phyloP scores from a whole-genome alignment of 2,113 vertebrate genomes.

The Tonatia bakeri region DNA sequence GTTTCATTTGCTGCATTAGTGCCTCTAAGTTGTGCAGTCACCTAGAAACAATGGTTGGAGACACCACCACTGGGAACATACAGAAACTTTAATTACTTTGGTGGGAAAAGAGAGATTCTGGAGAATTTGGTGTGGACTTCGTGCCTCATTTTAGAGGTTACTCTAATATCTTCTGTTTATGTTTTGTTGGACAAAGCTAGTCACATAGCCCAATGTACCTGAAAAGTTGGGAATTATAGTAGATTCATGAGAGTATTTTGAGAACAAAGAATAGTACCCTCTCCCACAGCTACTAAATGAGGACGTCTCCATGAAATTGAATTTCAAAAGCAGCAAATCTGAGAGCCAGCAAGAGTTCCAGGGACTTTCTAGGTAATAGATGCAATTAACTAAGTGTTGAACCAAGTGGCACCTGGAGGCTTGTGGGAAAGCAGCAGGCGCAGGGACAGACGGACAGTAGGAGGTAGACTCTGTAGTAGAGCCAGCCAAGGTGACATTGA shows the following conservation, averaged over 20 bases:
- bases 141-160: neutral
- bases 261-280: neutral
- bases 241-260: neutral
- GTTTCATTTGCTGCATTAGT: neutral
- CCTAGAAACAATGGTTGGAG: neutral
- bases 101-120: neutral
- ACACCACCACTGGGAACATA: neutral
- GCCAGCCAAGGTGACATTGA: neutral
- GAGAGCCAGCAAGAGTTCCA: neutral
- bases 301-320: neutral
- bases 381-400: neutral
- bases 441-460: neutral
- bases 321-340: neutral
- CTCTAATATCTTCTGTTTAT: neutral
- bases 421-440: neutral
- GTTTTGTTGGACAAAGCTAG: neutral
- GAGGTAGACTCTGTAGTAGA: neutral
- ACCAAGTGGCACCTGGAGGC: neutral
- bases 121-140: neutral
- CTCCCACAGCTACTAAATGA: neutral
- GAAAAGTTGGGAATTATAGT: neutral
- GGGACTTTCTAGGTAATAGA: neutral
- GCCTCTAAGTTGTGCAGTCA: neutral
- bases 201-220: neutral
- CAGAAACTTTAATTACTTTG: neutral